A percentile compares a stretch with the other conserved stretches of the same genome.
Conservation (phyloP, 64 coral and sea anemone species). For the Cladopsammia gracilis region DNA sequence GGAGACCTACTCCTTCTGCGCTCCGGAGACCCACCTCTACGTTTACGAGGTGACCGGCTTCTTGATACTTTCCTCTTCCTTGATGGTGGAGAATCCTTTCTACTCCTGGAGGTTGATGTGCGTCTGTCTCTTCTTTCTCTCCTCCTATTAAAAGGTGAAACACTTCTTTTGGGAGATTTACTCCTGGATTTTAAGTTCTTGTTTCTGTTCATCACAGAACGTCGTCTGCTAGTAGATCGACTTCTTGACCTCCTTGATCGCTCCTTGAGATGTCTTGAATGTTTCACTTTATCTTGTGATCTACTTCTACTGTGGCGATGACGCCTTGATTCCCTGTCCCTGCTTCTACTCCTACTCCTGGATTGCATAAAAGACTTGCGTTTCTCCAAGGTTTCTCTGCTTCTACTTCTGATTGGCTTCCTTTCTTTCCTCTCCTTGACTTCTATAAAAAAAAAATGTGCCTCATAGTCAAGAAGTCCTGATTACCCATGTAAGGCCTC, state of each 20-base stretch:
- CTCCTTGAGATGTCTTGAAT: background rate
- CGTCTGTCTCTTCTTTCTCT: background rate
- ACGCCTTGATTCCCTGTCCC: background rate
- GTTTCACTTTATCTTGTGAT: slow-evolving; percentile 4
- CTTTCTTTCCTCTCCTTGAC: background rate
- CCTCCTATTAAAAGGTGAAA: slow-evolving; percentile 6
- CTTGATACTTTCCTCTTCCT: background rate
- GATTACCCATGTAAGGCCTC: no score
- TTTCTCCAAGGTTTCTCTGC: slow-evolving; percentile 6
- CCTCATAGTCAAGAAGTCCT: no score
- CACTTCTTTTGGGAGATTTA: slow-evolving; percentile 24
- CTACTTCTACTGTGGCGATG: background rate
- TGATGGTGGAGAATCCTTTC: background rate
- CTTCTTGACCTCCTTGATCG: slow-evolving; percentile 27
- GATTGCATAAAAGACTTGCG: background rate
- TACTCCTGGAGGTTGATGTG: background rate
- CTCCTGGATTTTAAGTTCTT: slow-evolving; percentile 15
- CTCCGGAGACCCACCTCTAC: background rate
- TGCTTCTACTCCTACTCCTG: slow-evolving; percentile 38
- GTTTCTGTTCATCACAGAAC: background rate
- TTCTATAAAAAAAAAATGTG: no score
- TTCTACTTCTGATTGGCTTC: slow-evolving; percentile 6
- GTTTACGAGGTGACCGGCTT: slow-evolving; percentile 13
- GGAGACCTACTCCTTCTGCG: slow-evolving; percentile 28
- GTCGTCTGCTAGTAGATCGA: background rate